Conservation (phyloP, 1,140 invertebrate species). For the Drosophila repletoides region DNA sequence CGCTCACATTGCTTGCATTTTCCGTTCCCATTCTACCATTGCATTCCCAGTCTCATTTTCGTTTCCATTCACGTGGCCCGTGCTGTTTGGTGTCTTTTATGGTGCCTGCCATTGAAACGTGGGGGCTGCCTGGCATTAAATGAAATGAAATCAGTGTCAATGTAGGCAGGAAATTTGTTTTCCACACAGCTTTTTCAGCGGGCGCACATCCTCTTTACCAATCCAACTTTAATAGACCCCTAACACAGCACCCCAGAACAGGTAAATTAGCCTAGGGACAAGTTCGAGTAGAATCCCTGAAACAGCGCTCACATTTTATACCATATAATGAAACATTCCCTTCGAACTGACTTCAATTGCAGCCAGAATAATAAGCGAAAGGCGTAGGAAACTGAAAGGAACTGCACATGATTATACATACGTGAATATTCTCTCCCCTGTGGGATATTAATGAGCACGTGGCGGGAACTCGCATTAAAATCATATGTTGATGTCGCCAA, state of each 20-base stretch:
- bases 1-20: slow-evolving; percentile 53
- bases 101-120: slow-evolving; percentile 57
- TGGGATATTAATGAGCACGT: slow-evolving; percentile 36
- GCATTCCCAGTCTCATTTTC: slow-evolving; percentile 11
- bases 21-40: slow-evolving; percentile 42
- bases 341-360: background rate
- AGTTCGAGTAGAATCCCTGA: slow-evolving; percentile 3
- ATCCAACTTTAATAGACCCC: background rate
- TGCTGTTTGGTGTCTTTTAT: background rate
- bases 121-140: slow-evolving; percentile 21
- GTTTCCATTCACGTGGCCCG: slow-evolving; percentile 42
- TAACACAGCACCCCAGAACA: too few species aligned
- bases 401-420: slow-evolving; percentile 27
- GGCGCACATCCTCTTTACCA: background rate
- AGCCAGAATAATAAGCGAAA: background rate
- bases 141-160: slow-evolving; percentile 78
- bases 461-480: slow-evolving; percentile 40
- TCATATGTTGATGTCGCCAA: slow-evolving; percentile 63
- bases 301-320: background rate
- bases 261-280: slow-evolving; percentile 54
- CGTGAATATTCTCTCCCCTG: background rate
- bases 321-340: background rate
- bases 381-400: background rate
- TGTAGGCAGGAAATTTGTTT: slow-evolving; percentile 67
- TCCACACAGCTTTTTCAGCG: slow-evolving; percentile 9